Base-by-base conservation (phyloP, 2,797 vertebrate species). In the Rhabdomys pumilio region DNA sequence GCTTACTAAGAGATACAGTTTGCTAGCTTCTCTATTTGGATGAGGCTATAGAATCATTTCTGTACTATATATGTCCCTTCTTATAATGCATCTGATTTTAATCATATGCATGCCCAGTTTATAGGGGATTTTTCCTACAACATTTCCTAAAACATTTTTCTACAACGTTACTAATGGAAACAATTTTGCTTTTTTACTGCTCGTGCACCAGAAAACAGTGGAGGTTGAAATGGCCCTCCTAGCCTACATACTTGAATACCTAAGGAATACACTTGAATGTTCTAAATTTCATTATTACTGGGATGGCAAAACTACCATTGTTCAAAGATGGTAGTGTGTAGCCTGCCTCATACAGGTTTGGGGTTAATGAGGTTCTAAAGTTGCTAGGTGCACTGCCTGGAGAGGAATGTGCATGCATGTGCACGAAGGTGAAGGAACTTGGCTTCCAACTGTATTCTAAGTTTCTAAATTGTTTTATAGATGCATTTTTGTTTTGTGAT, bases 381-480 rank as follows among this genome's bases (percentile, higher is more conserved):
- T 55, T 55, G 31, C 77, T 59, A 81, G 38, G 55, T 59, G 55
- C 22, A 15, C n/a, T 59, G 20, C 77, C 77, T 79, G 67, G 26
- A 53, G 50, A 53, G 50, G 50, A 2, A 53, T 79, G 76, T 2
- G 3, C 9, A 4, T 55, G 50, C 47, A 17, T 55, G 34, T 55
- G 53, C 8, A 11, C 20, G 13, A 20, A 59, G 57, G n/a, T 3
- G 3, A 82, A 59, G n/a, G 22, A 82, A 41, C 55, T 59, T 57
- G 47, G 76, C 47, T 53, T 79, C 29, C 29, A 72, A 19, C 9
- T 80, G 50, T 55, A 20, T 26, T n/a, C 5, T 2, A 34, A 65
- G 19, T 72, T 90, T 94, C 19, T 91, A 44, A 84, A 67, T 59
- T 89, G 77, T 72, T 91, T 82, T 13, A 81, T 59, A 13, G n/a